Evolutionary conservation across 30 jellyfish, hydroid and myxozoan genomes (phyloP), one percentile per base, ranked within the genome.

Genomic region (Chrysaora quinquecirrha): DNA sequence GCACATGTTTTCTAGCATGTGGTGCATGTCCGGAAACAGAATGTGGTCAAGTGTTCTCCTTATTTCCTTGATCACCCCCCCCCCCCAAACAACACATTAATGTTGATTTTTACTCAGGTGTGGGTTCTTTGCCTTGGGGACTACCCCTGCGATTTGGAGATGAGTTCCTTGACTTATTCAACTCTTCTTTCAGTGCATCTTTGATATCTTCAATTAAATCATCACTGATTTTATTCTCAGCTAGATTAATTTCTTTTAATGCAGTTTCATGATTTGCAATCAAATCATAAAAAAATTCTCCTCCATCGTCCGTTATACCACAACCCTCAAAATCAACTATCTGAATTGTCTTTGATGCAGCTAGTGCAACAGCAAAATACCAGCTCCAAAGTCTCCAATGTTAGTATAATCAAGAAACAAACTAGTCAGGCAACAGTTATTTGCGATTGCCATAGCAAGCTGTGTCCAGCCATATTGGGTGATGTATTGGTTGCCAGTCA

Each of bases 361-460:
- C 96, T 12, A 95, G 75, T 3, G 99, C 97, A 2, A 95, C 99
- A 0, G 97, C 96, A 85, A 95, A 23, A 73, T 30, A 18, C 97
- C 99, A 62, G 99, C 99, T 4, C 99, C 99, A 80, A 95, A 95
- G 47, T 95, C 99, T 1, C 97, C 97, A 84, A 95, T 71, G 38
- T 85, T 79, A 35, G 90, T 88, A 63, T 95, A 95, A 48, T 95
- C 99, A 64, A 95, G 94, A 70, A 76, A 95, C 30, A 95, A 78
- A 22, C 90, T 76, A 34, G 80, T 78, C 34, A 95, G 70, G 12
- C 89, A 60, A 18, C 96, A 76, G 14, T 90, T 83, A 72, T 88
- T 83, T 6, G 96, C 92, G 3, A 88, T 73, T 22, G 97, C 99
- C 99, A 95, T 95, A 0, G 99, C 97, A 23, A 95, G 83, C 69